Evolutionary conservation across 2,797 vertebrate genomes (phyloP).

Genomic region (Rhinella marina): DNA sequence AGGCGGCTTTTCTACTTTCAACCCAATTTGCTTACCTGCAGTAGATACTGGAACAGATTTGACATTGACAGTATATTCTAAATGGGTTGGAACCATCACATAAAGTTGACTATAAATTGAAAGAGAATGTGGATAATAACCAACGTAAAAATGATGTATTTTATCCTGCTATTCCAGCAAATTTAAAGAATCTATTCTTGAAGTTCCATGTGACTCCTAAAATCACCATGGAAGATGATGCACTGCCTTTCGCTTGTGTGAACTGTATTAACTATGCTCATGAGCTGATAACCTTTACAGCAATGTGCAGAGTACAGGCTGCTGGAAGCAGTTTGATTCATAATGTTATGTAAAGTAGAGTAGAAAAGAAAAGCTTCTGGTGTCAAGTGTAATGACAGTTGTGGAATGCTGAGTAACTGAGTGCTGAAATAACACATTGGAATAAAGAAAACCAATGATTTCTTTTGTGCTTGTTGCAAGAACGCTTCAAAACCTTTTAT

Average conservation of each 20-base stretch:
- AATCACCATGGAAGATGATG: neutral
- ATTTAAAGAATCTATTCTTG: neutral
- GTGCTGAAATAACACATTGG: neutral
- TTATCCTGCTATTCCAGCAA: neutral
- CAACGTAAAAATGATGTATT: neutral
- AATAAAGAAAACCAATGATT: neutral
- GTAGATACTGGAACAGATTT: conserved; percentile 25
- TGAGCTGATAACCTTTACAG: neutral
- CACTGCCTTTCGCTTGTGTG: neutral
- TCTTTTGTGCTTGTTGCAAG: neutral
- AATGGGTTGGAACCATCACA: conserved; percentile 20
- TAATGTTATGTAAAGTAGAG: neutral
- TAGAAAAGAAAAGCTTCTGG: neutral
- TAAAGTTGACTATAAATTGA: conserved; percentile 25
- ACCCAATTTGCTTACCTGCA: conserved; percentile 42
- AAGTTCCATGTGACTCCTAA: neutral
- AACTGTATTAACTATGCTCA: neutral
- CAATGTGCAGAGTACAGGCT: neutral
- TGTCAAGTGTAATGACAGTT: neutral
- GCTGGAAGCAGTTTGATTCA: neutral
- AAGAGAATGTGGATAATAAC: conserved; percentile 1
- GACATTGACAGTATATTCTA: conserved; percentile 9
- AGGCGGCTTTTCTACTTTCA: conserved; percentile 7
- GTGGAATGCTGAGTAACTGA: neutral
- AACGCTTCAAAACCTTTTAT: too few species aligned